Percentiles rank a stretch among this genome's conserved stretches.
Conservation (phyloP, 2,888 invertebrate species). For the Drosophila lacicola region DNA sequence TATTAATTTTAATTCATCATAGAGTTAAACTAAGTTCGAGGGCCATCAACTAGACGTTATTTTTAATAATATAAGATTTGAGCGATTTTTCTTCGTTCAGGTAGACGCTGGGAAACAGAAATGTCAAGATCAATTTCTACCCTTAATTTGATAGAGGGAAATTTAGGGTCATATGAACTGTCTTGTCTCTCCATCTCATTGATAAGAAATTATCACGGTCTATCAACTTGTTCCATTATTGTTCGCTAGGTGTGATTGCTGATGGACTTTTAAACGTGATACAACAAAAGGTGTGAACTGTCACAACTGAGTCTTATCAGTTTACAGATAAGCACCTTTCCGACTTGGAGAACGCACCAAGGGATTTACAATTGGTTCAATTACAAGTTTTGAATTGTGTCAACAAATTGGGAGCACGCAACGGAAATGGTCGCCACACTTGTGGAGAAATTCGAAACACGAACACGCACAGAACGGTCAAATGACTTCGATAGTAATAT, state of each 20-base stretch:
- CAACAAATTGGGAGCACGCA: neutral
- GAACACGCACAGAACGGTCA: constrained; percentile 18
- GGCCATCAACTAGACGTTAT: too few species aligned
- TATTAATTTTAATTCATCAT: too few species aligned
- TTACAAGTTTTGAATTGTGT: constrained; percentile 9
- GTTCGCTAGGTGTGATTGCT: constrained; percentile 5
- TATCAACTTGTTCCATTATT: neutral
- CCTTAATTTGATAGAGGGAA: neutral
- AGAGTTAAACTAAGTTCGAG: too few species aligned
- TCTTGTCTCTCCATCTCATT: neutral
- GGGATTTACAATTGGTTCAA: constrained; percentile 13
- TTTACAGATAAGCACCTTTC: constrained; percentile 48
- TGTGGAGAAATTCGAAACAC: constrained; percentile 27
- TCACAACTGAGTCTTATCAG: constrained; percentile 58
- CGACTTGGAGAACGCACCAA: constrained; percentile 5
- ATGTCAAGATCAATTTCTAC: too few species aligned
- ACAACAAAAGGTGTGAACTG: constrained; percentile 45
- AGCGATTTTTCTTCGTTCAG: too few species aligned
- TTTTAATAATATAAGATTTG: too few species aligned
- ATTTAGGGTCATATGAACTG: neutral
- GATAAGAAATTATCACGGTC: neutral
- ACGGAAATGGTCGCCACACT: constrained; percentile 21
- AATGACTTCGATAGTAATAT: constrained; percentile 18
- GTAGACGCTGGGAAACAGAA: too few species aligned
- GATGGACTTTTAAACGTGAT: constrained; percentile 51